Evolutionary conservation across 2,888 invertebrate genomes (phyloP), one percentile per base, ranked within the genome.

Genomic region (Yponomeuta malinellus): DNA sequence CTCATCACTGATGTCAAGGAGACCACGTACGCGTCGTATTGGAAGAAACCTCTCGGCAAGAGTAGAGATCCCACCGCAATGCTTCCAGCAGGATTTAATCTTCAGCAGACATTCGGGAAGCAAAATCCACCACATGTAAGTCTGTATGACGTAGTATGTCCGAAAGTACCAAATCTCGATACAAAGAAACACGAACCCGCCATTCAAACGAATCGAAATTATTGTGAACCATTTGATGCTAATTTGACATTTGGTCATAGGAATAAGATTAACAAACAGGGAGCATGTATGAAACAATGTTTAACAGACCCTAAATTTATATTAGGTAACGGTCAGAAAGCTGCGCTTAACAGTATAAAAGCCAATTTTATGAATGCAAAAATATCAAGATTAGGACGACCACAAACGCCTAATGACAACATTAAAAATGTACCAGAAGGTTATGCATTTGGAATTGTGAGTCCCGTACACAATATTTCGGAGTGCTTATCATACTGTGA

Each of bases 341-440:
- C 83, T 3, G 76, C 87, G 43, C 71, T 88, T 9, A 92, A 84
- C 75, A 82, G 85, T 59, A 83, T 90, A 73, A 88, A 92, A 76
- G 82, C 92, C 0, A 87, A 93, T 76, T 85, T 81, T 73, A 77
- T 81, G 71, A 83, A 89, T 29, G 74, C 76, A 64, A 83, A 78
- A 1, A 83, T 86, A 73, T 80, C 88, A 1, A 82, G 80, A 76
- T 52, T 92, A 12, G 93, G 93, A 12, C 81, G 81, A 72, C 80
- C 81, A 37, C 77, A 93, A 74, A 83, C 92, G 9, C 93, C 94
- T 74, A 91, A 93, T 77, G 79, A 92, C 63, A 93, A 93, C 75
- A 86, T 92, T 65, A 77, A 76, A 10, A 79, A 83, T 71, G 88
- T 94, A 2, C 92, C 93, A 0, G 75, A 86, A 72, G 92, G 89